Evolutionary conservation across 2,797 vertebrate species (phyloP).

Genomic region (Eulemur albifrons): DNA sequence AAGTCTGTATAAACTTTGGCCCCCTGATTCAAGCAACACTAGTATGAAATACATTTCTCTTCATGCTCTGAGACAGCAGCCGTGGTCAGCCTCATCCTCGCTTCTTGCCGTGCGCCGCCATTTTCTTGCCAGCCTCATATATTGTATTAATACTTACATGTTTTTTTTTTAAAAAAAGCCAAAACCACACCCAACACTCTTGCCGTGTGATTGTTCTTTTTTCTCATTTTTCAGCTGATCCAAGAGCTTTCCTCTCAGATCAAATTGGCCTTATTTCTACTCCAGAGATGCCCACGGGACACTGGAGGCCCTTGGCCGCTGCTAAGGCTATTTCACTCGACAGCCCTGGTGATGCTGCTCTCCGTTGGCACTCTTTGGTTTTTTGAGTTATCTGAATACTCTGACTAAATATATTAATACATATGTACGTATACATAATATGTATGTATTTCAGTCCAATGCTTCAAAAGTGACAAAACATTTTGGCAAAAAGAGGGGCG

Average conservation of each 20-base stretch:
- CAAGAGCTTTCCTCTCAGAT: neutral
- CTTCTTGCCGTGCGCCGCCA: neutral
- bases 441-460: neutral
- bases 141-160: neutral
- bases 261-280: neutral
- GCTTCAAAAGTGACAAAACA: neutral
- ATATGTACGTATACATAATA: no score
- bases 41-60: neutral
- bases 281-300: neutral
- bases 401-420: neutral
- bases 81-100: neutral
- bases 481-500: neutral
- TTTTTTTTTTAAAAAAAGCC: neutral
- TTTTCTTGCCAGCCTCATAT: neutral
- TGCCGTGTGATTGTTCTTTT: neutral
- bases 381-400: neutral
- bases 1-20: neutral
- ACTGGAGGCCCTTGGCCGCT: neutral
- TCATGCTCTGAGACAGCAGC: neutral
- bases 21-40: neutral
- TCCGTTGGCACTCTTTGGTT: neutral
- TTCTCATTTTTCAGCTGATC: neutral
- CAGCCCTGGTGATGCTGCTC: neutral
- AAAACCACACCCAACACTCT: neutral
- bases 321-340: neutral